phyloP scores from a whole-genome alignment of 2,113 vertebrate genomes.

The Ctenomys sociabilis region DNA sequence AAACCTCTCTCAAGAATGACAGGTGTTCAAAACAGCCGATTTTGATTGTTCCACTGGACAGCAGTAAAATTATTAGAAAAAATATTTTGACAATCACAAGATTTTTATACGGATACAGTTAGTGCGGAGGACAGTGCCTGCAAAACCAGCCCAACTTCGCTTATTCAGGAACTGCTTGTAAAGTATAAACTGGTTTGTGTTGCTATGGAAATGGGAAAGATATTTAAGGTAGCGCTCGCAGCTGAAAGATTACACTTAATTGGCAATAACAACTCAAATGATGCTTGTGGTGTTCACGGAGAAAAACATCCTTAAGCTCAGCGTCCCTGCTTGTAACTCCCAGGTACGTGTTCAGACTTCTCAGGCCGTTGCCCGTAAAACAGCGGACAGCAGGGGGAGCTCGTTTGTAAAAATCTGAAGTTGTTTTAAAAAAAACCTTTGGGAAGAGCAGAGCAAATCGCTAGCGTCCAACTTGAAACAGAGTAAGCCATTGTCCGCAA shows the following conservation, averaged over 20 bases:
- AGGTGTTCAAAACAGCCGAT: neutral
- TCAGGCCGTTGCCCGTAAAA: neutral
- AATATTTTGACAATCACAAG: neutral
- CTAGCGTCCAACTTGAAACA: neutral
- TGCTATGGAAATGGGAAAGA: neutral
- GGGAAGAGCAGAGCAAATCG: neutral
- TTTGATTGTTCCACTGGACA: neutral
- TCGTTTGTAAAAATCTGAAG: slow-evolving; percentile 38
- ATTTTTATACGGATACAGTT: neutral
- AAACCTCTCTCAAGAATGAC: neutral
- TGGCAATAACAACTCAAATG: neutral
- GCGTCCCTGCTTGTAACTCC: neutral
- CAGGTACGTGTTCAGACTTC: neutral
- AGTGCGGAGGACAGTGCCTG: neutral
- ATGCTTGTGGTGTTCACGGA: neutral
- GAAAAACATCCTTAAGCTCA: neutral
- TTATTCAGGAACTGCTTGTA: neutral
- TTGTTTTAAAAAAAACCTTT: neutral
- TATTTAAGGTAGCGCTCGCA: neutral
- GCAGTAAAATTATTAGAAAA: neutral
- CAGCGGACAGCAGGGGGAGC: slow-evolving; percentile 72
- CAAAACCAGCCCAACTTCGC: neutral
- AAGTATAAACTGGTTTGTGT: neutral
- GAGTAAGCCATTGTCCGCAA: neutral
- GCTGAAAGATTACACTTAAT: neutral